Evolutionary conservation across 1,140 invertebrate species (phyloP).

Genomic region (Paraescarpia echinospica): DNA sequence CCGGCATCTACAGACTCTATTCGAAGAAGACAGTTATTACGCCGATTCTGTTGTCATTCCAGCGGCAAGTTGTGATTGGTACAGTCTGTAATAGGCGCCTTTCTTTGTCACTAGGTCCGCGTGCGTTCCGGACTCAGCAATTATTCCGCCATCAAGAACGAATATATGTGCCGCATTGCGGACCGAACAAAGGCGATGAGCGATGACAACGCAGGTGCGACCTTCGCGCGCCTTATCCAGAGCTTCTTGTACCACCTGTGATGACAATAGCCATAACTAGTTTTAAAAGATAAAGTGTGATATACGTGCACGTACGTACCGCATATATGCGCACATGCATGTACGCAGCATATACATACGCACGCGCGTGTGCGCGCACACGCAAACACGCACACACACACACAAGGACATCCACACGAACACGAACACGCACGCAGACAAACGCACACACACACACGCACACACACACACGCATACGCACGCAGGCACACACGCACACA

Average conservation of each 20-base stretch:
- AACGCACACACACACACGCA: background rate
- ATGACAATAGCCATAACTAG: background rate
- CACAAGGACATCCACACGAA: no score
- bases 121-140: constrained; percentile 85
- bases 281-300: background rate
- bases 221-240: constrained; percentile 48
- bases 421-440: no score
- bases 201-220: constrained; percentile 94
- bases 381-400: background rate
- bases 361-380: background rate
- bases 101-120: constrained; percentile 68
- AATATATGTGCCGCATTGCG: constrained; percentile 96
- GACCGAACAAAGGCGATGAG: constrained; percentile 93
- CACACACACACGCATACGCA: background rate
- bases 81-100: constrained; percentile 39
- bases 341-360: background rate
- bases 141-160: constrained; percentile 80
- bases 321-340: background rate
- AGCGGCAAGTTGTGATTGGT: constrained; percentile 52
- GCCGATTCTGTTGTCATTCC: background rate
- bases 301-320: background rate
- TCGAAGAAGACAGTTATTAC: background rate
- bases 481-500: background rate
- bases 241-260: constrained; percentile 48
- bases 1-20: no score